Evolutionary conservation across 2,113 vertebrate genomes (phyloP).

Genomic region (Addax nasomaculatus): DNA sequence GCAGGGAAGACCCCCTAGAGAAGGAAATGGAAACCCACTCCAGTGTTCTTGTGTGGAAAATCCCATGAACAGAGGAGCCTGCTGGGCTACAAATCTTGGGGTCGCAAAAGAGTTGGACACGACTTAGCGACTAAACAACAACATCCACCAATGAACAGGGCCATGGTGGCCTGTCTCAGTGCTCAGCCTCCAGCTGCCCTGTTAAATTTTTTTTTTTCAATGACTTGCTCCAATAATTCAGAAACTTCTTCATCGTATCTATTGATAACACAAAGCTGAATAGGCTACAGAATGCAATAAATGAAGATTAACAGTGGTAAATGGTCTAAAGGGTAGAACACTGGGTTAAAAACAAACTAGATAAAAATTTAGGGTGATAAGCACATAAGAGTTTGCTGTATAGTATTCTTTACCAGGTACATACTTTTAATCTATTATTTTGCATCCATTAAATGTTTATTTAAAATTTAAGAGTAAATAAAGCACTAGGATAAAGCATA

Average conservation of each 20-base stretch:
- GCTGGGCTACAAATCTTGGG: not conserved
- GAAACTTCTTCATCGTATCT: not conserved
- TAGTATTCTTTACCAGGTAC: not conserved
- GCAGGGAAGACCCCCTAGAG: not conserved
- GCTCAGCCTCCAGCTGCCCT: not conserved
- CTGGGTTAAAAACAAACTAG: not conserved
- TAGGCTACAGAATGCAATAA: not conserved
- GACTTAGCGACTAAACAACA: not conserved
- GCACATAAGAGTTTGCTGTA: not conserved
- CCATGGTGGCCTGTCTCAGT: no score
- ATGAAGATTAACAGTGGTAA: constrained; percentile 3
- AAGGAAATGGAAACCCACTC: not conserved
- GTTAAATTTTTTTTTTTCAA: not conserved
- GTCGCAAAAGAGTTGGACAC: not conserved
- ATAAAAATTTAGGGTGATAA: not conserved
- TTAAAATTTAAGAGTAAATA: not conserved
- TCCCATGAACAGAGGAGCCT: not conserved
- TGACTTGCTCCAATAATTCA: constrained; percentile 12
- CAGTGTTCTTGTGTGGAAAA: not conserved
- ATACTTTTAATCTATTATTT: not conserved
- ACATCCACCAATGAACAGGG: not conserved
- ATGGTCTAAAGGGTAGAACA: not conserved
- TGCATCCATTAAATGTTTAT: not conserved
- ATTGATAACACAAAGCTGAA: constrained; percentile 1
- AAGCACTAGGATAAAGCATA: not conserved